Percentiles rank a stretch among this genome's conserved stretches.
Conservation (phyloP, 2,888 invertebrate species). For the Lacanobia wlatinum region DNA sequence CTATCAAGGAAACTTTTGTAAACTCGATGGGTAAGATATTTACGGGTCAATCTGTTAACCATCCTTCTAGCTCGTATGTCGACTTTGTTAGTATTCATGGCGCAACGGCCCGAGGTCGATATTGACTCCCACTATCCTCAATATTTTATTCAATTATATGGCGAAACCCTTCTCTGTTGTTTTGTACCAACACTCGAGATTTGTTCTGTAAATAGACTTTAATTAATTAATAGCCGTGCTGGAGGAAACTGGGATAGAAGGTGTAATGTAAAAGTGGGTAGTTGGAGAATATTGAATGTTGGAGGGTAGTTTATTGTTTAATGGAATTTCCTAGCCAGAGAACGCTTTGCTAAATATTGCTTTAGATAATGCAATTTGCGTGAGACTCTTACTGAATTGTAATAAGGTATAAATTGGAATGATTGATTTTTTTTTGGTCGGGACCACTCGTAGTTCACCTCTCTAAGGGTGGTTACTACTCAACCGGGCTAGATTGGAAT, state of each 20-base stretch:
- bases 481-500: neutral
- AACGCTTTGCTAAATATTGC: slow-evolving; percentile 11
- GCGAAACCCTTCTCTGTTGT: slow-evolving; percentile 75
- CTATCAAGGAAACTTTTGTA: neutral
- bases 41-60: neutral
- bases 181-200: slow-evolving; percentile 48
- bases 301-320: slow-evolving; percentile 11
- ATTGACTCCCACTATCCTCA: slow-evolving; percentile 75
- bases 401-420: neutral
- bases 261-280: slow-evolving; percentile 18
- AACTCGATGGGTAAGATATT: neutral
- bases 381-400: neutral
- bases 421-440: too few relatives aligned
- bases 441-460: too few relatives aligned
- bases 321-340: neutral
- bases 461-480: too few relatives aligned
- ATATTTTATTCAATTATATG: slow-evolving; percentile 87
- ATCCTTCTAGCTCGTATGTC: slow-evolving; percentile 38
- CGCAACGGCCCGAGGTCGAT: slow-evolving; percentile 55
- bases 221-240: slow-evolving; percentile 53
- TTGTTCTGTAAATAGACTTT: slow-evolving; percentile 51
- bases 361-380: neutral
- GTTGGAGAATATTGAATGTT: slow-evolving; percentile 11
- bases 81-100: slow-evolving; percentile 61
- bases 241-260: neutral